These are phyloP conservation scores for Notothenia coriiceps DNA, from an alignment of 2,113 vertebrate genomes.

Conservation along the genomic window DNA sequence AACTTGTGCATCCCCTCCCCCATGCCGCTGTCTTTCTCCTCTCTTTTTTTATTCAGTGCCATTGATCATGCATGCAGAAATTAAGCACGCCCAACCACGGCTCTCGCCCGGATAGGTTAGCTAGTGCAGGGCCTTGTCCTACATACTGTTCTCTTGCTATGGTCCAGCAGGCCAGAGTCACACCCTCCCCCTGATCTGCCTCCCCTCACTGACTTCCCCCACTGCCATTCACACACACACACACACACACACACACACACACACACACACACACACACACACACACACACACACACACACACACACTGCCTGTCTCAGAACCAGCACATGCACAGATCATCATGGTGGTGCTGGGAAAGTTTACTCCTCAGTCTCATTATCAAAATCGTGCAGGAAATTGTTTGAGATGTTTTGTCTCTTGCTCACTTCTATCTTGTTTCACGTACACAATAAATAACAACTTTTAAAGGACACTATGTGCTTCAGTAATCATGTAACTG, in stretches of 20 bases:
- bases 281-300: no score
- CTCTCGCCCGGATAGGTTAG: constrained; percentile 79
- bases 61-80: constrained; percentile 89
- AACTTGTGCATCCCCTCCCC: constrained; percentile 61
- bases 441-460: no score
- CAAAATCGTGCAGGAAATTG: constrained; percentile 35
- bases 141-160: constrained; percentile 82
- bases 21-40: constrained; percentile 60
- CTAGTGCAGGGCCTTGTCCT: constrained; percentile 80
- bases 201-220: constrained; percentile 42
- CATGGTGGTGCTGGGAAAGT: constrained; percentile 57
- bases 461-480: neutral
- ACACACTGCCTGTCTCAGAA: constrained; percentile 52
- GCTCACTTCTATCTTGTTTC: no score
- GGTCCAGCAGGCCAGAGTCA: constrained; percentile 73
- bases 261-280: constrained; percentile 9
- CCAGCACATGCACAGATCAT: constrained; percentile 62
- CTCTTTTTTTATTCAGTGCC: constrained; percentile 79
- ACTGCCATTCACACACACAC: constrained; percentile 10
- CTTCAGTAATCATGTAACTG: constrained; percentile 1
- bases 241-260: constrained; percentile 23
- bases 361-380: constrained; percentile 44
- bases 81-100: constrained; percentile 80
- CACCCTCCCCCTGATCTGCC: constrained; percentile 71
- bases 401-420: neutral